phyloP scores from a whole-genome alignment of 1,140 invertebrate genomes.

The Semibalanus balanoides region DNA sequence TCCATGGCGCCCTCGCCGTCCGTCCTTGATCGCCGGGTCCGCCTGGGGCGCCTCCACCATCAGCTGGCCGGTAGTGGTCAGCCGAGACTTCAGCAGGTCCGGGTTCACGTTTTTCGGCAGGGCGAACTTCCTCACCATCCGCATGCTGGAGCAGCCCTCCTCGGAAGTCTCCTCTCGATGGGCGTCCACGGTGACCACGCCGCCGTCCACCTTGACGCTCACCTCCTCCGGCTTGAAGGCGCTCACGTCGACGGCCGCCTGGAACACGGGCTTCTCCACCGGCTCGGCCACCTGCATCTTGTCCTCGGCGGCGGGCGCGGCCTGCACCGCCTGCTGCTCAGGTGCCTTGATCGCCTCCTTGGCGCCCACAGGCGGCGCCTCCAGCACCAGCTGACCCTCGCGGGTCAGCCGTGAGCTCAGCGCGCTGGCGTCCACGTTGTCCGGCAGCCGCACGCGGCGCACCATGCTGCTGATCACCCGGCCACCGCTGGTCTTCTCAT shows the following conservation, averaged over 20 bases:
- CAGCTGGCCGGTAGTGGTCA: background rate
- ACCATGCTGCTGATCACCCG: background rate
- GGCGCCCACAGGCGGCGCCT: background rate
- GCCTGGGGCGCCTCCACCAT: background rate
- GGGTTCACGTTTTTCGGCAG: background rate
- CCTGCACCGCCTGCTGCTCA: background rate
- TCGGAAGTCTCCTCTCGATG: background rate
- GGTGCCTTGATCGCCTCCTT: background rate
- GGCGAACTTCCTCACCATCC: background rate
- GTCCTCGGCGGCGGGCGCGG: too few species aligned
- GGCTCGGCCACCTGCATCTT: background rate
- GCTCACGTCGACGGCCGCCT: background rate
- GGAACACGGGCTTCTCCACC: background rate
- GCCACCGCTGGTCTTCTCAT: background rate
- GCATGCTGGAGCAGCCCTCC: background rate
- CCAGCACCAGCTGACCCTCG: background rate
- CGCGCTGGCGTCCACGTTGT: background rate
- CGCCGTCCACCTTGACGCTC: background rate
- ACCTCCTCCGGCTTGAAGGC: background rate
- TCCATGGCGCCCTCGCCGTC: background rate
- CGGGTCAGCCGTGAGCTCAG: background rate
- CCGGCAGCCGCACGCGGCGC: background rate
- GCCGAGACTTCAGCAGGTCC: background rate
- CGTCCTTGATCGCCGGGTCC: background rate
- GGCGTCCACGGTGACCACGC: background rate